These are phyloP conservation scores for Enteromius trimaculatus DNA, from an alignment of 2,797 vertebrate species.

Conservation along the genomic window DNA sequence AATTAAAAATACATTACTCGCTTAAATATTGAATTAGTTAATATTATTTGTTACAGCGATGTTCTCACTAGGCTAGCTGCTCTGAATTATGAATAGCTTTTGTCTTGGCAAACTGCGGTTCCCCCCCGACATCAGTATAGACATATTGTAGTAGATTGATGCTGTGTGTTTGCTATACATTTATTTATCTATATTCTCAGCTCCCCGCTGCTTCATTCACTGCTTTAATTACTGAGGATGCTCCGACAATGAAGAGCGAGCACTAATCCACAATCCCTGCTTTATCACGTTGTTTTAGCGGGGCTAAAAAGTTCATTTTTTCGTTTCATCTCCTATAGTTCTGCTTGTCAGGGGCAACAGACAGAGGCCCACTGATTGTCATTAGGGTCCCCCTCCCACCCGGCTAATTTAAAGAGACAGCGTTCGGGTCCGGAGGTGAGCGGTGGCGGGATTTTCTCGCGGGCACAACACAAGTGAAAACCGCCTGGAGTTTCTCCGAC, in stretches of 20 bases:
- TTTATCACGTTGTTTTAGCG: background rate
- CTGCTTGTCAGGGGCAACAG: constrained; percentile 40
- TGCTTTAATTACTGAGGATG: constrained; percentile 33
- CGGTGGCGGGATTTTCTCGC: constrained; percentile 70
- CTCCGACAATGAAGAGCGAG: background rate
- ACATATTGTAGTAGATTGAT: constrained; percentile 10
- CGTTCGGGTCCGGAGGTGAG: constrained; percentile 70
- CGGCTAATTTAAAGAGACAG: constrained; percentile 76
- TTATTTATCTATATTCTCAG: constrained; percentile 23
- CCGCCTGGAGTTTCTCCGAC: constrained; percentile 73
- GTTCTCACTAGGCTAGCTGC: background rate
- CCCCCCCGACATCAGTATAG: constrained; percentile 57
- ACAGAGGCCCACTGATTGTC: constrained; percentile 58
- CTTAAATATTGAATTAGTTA: background rate
- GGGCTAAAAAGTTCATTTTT: constrained; percentile 49
- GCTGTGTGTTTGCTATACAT: constrained; percentile 16
- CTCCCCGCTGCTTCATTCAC: constrained; percentile 13
- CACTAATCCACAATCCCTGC: constrained; percentile 24
- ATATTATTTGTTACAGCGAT: background rate
- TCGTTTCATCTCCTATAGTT: constrained; percentile 23
- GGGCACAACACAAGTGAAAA: constrained; percentile 62
- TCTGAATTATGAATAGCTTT: background rate
- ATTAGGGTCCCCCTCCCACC: constrained; percentile 65
- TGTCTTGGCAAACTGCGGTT: background rate
- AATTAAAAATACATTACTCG: background rate